Evolutionary conservation across 2,797 vertebrate species (phyloP).

Genomic region (Scomberomorus guttatus): DNA sequence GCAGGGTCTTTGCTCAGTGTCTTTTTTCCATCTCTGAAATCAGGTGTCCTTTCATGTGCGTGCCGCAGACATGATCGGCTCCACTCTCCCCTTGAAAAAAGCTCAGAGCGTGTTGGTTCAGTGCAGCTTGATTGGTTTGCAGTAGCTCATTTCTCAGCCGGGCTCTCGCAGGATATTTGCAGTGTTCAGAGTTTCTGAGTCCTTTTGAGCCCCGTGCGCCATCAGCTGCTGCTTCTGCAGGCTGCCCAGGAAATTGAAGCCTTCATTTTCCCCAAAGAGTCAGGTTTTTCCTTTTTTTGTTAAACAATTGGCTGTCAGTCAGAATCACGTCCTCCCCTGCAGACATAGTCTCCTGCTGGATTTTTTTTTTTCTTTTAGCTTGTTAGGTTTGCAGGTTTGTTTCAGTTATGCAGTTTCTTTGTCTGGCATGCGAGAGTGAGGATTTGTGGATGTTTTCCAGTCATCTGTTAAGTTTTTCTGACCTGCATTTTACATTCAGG

Average conservation of each 20-base stretch:
- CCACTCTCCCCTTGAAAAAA: not conserved
- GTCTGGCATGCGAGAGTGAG: not conserved
- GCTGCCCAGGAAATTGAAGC: constrained; percentile 24
- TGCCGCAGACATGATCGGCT: not conserved
- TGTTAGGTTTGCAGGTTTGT: constrained; percentile 22
- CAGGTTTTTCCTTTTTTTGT: not conserved
- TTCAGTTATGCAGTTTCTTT: constrained; percentile 8
- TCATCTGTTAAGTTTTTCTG: not conserved
- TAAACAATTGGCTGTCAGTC: constrained; percentile 27
- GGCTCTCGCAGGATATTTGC: constrained; percentile 54
- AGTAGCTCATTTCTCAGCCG: constrained; percentile 34
- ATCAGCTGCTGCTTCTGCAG: constrained; percentile 19
- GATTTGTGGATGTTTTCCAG: constrained; percentile 2
- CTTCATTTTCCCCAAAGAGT: constrained; percentile 31
- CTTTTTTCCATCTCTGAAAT: not conserved
- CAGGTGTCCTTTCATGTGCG: constrained; percentile 19
- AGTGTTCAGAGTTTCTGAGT: constrained; percentile 27
- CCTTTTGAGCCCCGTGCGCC: constrained; percentile 21
- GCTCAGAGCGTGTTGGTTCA: constrained; percentile 3
- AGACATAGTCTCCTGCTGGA: constrained; percentile 5
- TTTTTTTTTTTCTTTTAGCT: constrained; percentile 17
- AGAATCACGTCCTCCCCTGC: constrained; percentile 10
- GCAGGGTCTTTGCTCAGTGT: not conserved
- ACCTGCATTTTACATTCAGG: not conserved
- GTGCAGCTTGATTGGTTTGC: constrained; percentile 50